These are phyloP conservation scores for Standfussiana lucernea DNA, from an alignment of 2,888 invertebrate genomes.

Conservation along the genomic window DNA sequence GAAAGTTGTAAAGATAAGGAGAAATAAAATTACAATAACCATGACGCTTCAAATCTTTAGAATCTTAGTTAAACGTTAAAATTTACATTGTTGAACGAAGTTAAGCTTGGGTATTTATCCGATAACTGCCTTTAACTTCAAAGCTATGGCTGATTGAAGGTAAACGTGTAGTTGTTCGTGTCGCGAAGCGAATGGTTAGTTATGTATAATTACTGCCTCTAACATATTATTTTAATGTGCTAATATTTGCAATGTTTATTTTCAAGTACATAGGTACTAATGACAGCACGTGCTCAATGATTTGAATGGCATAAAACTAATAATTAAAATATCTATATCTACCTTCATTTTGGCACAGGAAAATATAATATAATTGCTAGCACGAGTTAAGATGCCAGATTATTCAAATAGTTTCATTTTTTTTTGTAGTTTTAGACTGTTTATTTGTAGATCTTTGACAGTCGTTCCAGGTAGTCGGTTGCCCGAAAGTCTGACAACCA, in stretches of 20 bases:
- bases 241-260: conserved; percentile 44
- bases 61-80: background rate
- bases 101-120: background rate
- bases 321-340: background rate
- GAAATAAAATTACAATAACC: background rate
- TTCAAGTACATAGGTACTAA: background rate
- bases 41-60: background rate
- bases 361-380: no score
- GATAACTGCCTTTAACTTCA: background rate
- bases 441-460: background rate
- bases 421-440: no score
- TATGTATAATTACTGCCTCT: conserved; percentile 38
- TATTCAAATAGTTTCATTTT: no score
- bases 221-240: conserved; percentile 44
- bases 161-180: conserved; percentile 37
- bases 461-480: background rate
- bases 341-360: background rate
- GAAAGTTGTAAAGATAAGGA: background rate
- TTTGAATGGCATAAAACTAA: background rate
- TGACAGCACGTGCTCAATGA: background rate
- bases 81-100: background rate
- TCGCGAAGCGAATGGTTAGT: conserved; percentile 44
- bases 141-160: conserved; percentile 49
- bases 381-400: no score
- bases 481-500: background rate